Evolutionary conservation across 2,797 vertebrate species (phyloP).

Genomic region (Enteromius afrohamiltoni): DNA sequence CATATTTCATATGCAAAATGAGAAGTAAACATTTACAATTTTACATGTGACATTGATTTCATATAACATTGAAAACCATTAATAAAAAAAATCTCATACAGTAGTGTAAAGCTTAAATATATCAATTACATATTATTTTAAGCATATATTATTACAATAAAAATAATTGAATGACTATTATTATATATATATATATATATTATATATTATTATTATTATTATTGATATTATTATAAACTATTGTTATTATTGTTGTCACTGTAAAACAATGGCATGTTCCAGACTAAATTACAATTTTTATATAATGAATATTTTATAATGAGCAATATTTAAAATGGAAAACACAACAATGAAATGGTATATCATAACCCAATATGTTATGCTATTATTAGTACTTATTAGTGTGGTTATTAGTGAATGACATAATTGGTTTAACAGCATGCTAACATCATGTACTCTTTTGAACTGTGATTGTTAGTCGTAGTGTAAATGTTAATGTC

Average conservation of each 20-base stretch:
- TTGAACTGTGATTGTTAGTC: slow-evolving; percentile 5
- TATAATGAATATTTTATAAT: not conserved
- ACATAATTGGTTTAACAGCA: not conserved
- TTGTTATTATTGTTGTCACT: not conserved
- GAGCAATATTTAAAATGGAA: not conserved
- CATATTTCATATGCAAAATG: not conserved
- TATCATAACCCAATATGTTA: not conserved
- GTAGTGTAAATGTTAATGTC: not conserved
- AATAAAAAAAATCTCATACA: not conserved
- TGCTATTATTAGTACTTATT: not conserved
- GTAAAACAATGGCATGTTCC: not conserved
- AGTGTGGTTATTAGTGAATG: not conserved
- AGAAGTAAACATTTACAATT: not conserved
- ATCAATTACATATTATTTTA: no score
- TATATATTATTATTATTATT: no score
- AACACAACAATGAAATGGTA: not conserved
- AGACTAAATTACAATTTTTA: not conserved
- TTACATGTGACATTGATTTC: not conserved
- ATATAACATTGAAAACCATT: no score
- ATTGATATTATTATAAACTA: no score
- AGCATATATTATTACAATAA: no score
- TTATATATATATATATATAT: no score
- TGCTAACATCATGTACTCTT: not conserved
- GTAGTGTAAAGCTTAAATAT: no score
- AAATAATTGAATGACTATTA: no score